Base-by-base conservation (phyloP, 2,113 vertebrate genomes). In the Ranitomeya imitator region DNA sequence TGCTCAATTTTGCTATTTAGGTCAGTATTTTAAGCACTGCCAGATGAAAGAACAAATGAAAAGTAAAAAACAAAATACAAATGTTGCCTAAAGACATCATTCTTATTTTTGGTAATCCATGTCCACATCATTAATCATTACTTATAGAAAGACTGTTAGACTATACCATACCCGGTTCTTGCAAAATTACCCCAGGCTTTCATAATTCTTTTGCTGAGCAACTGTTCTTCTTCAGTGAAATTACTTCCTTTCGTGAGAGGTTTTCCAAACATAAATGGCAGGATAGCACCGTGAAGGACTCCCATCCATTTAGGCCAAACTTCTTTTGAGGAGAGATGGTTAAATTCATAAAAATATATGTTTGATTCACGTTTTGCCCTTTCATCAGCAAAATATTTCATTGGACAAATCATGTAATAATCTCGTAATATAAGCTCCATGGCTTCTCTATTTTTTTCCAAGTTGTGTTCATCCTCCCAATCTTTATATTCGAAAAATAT, bases 231-330 rank as follows among this genome's bases (percentile, higher is more conserved):
- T 74, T 92, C 88, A 0, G 93, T 94, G 90, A 93, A 95, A 74
- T 89, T 91, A 7, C 92, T 86, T 7, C 88, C 90, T 31, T 7
- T 18, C 51, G 93, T 90, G 15, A 94, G 89, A 1, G 95, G 93
- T 87, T 93, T 90, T 23, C 95, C 95, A 67, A 96, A 96, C 61
- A 96, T 90, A 85, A 96, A 96, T 81, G 95, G 93, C 9, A 96
- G 92, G 82, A 96, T 94, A 51, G 94, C 92, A 21, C 93, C 94
- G 0, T 96, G 94, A 89, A 95, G 91, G 1, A 91, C 94, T 0
- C 94, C 95, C 93, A 95, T 94, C 96, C 95, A 96, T 14, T n/a
- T 76, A 19, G 94, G 95, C 95, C 95, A 96, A 13, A 91, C 85
- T 76, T 94, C 95, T 21, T 87, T 23, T 3, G 95, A 94, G 18